Conservation (phyloP, 1,140 invertebrate species). For the Drosophila ambigua region DNA sequence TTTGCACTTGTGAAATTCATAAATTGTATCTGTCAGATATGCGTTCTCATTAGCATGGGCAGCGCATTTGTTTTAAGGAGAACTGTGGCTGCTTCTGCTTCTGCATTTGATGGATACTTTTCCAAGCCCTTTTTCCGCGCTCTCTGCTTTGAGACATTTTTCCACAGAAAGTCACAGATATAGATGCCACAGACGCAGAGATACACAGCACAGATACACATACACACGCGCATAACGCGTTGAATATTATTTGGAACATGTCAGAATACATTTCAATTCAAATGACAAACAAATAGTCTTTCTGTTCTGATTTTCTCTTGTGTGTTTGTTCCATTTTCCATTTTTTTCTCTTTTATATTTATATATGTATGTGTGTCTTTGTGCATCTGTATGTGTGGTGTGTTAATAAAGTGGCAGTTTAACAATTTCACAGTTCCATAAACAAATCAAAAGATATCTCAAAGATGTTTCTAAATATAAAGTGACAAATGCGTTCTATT, state of each 20-base stretch:
- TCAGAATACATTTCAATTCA: slow-evolving; percentile 78
- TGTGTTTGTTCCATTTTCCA: neutral
- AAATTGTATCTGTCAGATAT: slow-evolving; percentile 80
- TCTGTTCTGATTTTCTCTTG: slow-evolving; percentile 23
- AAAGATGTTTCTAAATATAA: slow-evolving; percentile 31
- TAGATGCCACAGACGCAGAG: slow-evolving; percentile 43
- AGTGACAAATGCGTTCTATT: slow-evolving; percentile 76
- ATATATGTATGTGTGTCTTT: too few relatives aligned
- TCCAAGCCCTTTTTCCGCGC: slow-evolving; percentile 19
- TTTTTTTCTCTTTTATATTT: too few relatives aligned
- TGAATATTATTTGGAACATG: slow-evolving; percentile 71
- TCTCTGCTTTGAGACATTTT: slow-evolving; percentile 68
- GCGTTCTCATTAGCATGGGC: slow-evolving; percentile 54
- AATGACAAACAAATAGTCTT: slow-evolving; percentile 43
- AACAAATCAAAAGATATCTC: slow-evolving; percentile 72
- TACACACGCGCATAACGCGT: neutral
- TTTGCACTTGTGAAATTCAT: slow-evolving; percentile 73
- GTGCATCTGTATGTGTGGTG: slow-evolving; percentile 20
- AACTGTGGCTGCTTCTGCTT: slow-evolving; percentile 26
- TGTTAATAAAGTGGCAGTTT: slow-evolving; percentile 79
- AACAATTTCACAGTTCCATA: slow-evolving; percentile 76
- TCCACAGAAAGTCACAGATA: slow-evolving; percentile 20
- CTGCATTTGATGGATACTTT: slow-evolving; percentile 48
- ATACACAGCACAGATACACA: slow-evolving; percentile 62
- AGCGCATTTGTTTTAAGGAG: slow-evolving; percentile 40